Conservation (phyloP, 2,113 vertebrate species). For the Tragelaphus buxtoni region DNA sequence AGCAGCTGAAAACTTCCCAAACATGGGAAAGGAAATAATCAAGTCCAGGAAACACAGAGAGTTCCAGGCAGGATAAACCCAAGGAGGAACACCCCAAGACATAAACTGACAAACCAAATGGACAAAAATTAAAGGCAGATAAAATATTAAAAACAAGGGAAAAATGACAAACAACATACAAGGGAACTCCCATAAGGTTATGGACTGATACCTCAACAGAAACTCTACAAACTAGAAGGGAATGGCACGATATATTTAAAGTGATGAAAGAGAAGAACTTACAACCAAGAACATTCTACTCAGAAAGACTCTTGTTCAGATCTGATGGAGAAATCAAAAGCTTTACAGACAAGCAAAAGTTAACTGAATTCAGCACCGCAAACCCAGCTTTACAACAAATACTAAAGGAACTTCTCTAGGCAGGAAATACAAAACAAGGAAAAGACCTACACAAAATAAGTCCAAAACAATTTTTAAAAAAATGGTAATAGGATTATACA, state of each 20-base stretch:
- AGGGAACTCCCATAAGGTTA: neutral
- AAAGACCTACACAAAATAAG: neutral
- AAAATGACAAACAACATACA: neutral
- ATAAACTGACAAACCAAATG: neutral
- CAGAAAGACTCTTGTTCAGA: neutral
- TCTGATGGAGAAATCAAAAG: neutral
- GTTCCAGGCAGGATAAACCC: neutral
- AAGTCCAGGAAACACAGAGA: neutral
- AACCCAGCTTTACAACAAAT: neutral
- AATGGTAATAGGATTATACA: neutral
- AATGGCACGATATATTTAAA: neutral
- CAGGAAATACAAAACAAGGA: neutral
- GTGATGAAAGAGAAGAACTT: neutral
- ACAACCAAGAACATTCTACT: neutral
- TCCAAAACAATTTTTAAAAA: neutral
- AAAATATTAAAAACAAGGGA: neutral
- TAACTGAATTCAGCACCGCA: neutral
- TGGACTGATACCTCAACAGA: neutral
- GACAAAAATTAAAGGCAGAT: neutral
- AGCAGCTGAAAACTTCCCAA: neutral
- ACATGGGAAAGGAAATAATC: neutral
- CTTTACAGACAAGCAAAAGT: neutral
- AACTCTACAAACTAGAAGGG: neutral
- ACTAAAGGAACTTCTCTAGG: neutral
- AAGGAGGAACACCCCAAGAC: neutral